Percentiles rank a stretch among this genome's conserved stretches.
phyloP scores from a whole-genome alignment of 2,113 vertebrate species.

The Eurystomus gularis region DNA sequence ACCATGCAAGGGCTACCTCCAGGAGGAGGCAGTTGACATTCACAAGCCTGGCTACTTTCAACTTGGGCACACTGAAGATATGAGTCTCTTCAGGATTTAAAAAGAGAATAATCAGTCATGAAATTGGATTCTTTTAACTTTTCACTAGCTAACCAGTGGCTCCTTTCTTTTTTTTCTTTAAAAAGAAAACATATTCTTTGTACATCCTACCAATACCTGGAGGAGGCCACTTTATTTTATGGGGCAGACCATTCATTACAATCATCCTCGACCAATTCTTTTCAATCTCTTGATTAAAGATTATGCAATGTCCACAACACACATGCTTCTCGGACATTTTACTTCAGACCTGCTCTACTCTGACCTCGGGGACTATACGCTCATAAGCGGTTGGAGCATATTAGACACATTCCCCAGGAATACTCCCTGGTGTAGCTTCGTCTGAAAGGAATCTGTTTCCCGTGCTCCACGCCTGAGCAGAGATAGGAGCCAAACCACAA shows the following conservation, averaged over 20 bases:
- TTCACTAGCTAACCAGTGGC: not conserved
- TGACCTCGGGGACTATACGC: not conserved
- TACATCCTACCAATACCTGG: not conserved
- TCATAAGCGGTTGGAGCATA: not conserved
- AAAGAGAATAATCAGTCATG: not conserved
- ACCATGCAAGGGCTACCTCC: not conserved
- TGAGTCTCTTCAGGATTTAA: not conserved
- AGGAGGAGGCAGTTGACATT: not conserved
- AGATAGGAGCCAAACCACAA: not conserved
- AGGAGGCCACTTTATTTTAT: not conserved
- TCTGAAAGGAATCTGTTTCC: too few species aligned
- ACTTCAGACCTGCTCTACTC: not conserved
- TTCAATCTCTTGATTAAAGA: not conserved
- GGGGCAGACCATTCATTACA: not conserved
- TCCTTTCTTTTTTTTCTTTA: not conserved
- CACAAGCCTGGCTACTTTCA: not conserved
- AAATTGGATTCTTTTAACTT: too few species aligned
- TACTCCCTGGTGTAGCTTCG: not conserved
- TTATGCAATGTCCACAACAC: not conserved
- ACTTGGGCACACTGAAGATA: accelerated
- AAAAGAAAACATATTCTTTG: not conserved
- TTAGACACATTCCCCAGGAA: not conserved
- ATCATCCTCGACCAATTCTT: not conserved
- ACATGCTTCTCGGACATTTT: not conserved
- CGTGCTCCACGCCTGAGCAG: not conserved